Evolutionary conservation across 2,113 vertebrate genomes (phyloP), one percentile per base, ranked within the genome.

Genomic region (Pangasianodon hypophthalmus): DNA sequence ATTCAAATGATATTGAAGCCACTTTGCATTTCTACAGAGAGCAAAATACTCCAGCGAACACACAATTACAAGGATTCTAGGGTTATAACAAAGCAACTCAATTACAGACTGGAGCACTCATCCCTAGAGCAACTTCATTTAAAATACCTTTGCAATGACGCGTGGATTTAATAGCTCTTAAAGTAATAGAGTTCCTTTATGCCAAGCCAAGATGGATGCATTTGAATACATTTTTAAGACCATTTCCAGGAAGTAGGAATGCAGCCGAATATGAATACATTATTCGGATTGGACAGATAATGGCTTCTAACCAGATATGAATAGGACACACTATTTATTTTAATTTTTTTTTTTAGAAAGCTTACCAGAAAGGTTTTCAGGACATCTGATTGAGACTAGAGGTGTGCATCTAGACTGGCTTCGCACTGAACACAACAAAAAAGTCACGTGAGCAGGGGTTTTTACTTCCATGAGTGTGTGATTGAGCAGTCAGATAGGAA

Each of bases 141-240:
- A 37, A 90, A 87, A 26, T 19, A 75, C 67, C 80, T 19, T n/a
- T 62, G n/a, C 10, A 62, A 56, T 58, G 75, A 79, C n/a, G 44
- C 24, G 71, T 44, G 24, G 54, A 32, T 73, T 82, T 84, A 90
- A 89, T 8, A 19, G 26, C 79, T 60, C 80, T 64, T 67, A 84
- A 90, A 50, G 46, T 88, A 90, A 88, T 58, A 79, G 54, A 58
- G 80, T 58, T 85, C 52, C 88, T 56, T 84, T 58, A 84, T 46
- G 32, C 80, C 62, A 62, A 86, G 46, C 41, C n/a, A 26, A 77
- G 79, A 13, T 77, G 81, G 52, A 37, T 37, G 46, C 86, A 58
- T 85, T 79, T 85, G 71, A 90, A 90, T 88, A 80, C 21, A 88
- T 90, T 79, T 37, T 84, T 81, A 69, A 64, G 10, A 29, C 4